Percentiles rank a stretch among this genome's conserved stretches.
Evolutionary conservation across 2,797 vertebrate genomes (phyloP).

Genomic region (Borostomias antarcticus): DNA sequence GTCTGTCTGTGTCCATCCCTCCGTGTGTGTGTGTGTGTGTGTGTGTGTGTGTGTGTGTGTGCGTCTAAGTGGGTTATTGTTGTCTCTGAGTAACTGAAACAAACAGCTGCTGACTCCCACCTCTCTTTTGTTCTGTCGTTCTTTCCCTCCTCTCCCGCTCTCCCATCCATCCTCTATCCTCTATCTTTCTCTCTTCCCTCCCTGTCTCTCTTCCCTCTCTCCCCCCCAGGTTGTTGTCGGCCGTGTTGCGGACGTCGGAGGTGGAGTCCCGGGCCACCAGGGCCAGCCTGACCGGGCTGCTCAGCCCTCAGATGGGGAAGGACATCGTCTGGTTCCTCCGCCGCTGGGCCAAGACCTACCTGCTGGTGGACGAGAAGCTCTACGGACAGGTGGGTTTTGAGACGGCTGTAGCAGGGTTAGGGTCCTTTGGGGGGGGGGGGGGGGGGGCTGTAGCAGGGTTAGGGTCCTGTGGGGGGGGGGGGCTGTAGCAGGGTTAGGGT

Average conservation of each 20-base stretch:
- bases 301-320: slow-evolving; percentile 99
- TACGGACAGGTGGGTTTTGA: slow-evolving; percentile 88
- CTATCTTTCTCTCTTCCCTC: background rate
- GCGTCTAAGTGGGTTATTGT: slow-evolving; percentile 20
- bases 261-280: slow-evolving; percentile 96
- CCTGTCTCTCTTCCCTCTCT: background rate
- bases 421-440: too few species aligned
- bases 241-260: slow-evolving; percentile 93
- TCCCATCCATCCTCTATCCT: background rate
- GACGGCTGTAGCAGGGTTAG: too few species aligned
- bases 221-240: slow-evolving; percentile 87
- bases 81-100: slow-evolving; percentile 24
- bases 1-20: slow-evolving; percentile 18
- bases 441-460: too few species aligned
- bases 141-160: background rate
- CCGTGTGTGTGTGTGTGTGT: slow-evolving; percentile 16
- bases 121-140: slow-evolving; percentile 13
- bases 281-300: slow-evolving; percentile 90
- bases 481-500: too few species aligned
- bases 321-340: slow-evolving; percentile 98
- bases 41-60: slow-evolving; percentile 36
- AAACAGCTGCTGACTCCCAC: slow-evolving; percentile 14
- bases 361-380: slow-evolving; percentile 96
- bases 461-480: too few species aligned
- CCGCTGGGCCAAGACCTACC: slow-evolving; percentile 97